Percentiles rank a stretch among this genome's conserved stretches.
These are phyloP conservation scores for Grammomys surdaster DNA, from an alignment of 2,113 vertebrate species.

Conservation along the genomic window DNA sequence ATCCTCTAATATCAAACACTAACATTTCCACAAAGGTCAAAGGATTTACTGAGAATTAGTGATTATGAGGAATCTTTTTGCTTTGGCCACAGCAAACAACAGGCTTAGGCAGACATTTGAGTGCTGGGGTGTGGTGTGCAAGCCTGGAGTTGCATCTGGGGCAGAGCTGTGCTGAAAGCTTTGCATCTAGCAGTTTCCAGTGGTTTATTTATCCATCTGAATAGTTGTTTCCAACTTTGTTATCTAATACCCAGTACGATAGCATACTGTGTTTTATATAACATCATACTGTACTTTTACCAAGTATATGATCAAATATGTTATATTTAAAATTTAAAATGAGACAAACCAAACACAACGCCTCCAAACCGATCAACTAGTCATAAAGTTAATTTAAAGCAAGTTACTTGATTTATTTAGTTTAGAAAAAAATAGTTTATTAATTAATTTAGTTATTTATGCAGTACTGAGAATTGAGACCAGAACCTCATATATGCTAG, in stretches of 20 bases:
- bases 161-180: neutral
- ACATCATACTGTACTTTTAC: neutral
- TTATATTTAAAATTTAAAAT: neutral
- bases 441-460: neutral
- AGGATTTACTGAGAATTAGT: constrained; percentile 46
- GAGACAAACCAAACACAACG: neutral
- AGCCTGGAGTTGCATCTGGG: neutral
- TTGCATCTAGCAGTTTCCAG: constrained; percentile 16
- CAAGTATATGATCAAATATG: neutral
- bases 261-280: neutral
- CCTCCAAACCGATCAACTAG: neutral
- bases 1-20: constrained; percentile 38
- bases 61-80: constrained; percentile 45
- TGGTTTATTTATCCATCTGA: constrained; percentile 33
- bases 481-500: neutral
- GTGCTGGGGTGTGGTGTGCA: neutral
- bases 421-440: neutral
- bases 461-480: neutral
- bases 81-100: neutral
- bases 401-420: neutral
- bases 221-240: constrained; percentile 26
- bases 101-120: neutral
- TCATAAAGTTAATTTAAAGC: neutral
- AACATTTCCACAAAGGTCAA: neutral
- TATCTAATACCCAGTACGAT: neutral